Conservation (phyloP, 2,113 vertebrate species). For the Oryzias curvinotus region DNA sequence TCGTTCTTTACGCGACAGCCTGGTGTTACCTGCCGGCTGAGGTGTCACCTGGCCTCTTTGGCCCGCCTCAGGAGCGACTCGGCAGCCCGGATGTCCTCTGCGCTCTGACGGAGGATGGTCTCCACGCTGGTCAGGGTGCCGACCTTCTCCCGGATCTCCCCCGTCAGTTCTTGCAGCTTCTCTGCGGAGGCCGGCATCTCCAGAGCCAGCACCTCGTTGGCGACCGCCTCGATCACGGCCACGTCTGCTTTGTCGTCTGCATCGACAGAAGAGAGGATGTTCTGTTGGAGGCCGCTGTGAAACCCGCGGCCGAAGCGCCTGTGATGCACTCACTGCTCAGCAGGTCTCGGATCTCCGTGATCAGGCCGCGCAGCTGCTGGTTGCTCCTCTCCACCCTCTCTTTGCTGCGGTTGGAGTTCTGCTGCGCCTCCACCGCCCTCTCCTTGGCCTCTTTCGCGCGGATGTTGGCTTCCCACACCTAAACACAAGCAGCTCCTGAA, state of each 20-base stretch:
- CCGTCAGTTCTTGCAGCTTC: conserved; percentile 86
- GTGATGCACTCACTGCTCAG: conserved; percentile 81
- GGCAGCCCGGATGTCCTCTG: conserved; percentile 83
- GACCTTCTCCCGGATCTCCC: conserved; percentile 88
- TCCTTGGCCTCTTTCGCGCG: conserved; percentile 89
- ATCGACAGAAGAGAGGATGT: background rate
- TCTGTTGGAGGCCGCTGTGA: background rate
- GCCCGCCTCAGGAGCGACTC: conserved; percentile 85
- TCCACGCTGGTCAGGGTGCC: conserved; percentile 89
- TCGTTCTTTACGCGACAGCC: too few relatives aligned
- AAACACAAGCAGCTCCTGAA: background rate
- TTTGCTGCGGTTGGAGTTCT: conserved; percentile 89
- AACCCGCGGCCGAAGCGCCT: background rate
- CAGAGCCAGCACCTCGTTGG: conserved; percentile 91
- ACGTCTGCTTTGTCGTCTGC: conserved; percentile 88
- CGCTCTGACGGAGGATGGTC: conserved; percentile 85
- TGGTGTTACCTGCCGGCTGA: background rate
- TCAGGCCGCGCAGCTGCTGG: conserved; percentile 87
- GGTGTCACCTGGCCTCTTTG: conserved; percentile 80
- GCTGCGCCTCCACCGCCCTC: conserved; percentile 83
- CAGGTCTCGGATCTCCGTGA: conserved; percentile 93
- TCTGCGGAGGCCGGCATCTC: conserved; percentile 88
- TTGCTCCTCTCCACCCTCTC: conserved; percentile 90
- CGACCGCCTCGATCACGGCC: conserved; percentile 89
- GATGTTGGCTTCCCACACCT: conserved; percentile 91